phyloP scores from a whole-genome alignment of 2,797 vertebrate species.

The Peromyscus attwateri region DNA sequence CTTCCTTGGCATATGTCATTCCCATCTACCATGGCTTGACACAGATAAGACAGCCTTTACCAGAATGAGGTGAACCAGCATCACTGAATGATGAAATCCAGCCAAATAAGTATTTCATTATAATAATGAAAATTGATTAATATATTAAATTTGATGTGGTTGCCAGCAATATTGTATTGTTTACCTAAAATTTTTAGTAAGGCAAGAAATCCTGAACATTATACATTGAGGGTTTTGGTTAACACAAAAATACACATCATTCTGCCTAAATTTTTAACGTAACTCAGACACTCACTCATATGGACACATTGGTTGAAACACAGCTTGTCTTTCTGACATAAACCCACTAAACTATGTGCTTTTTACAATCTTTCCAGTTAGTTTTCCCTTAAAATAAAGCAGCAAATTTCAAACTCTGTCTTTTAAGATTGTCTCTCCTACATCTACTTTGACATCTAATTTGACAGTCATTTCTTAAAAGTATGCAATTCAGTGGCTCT shows the following conservation, averaged over 20 bases:
- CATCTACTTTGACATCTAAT: slow-evolving; percentile 45
- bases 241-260: not conserved
- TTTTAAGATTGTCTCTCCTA: slow-evolving; percentile 50
- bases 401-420: slow-evolving; percentile 47
- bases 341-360: not conserved
- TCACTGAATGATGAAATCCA: not conserved
- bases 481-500: slow-evolving; percentile 16
- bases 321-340: slow-evolving; percentile 35
- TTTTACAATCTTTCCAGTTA: slow-evolving; percentile 17
- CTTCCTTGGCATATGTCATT: not conserved
- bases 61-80: not conserved
- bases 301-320: not conserved
- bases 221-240: slow-evolving; percentile 30
- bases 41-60: not conserved
- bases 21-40: not conserved
- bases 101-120: not conserved
- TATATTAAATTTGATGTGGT: not conserved
- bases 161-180: slow-evolving; percentile 25
- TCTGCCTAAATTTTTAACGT: slow-evolving; percentile 22
- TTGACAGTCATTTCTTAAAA: slow-evolving; percentile 52
- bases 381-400: slow-evolving; percentile 38
- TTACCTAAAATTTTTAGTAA: slow-evolving; percentile 49
- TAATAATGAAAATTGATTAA: not conserved
- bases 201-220: not conserved
- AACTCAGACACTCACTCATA: slow-evolving; percentile 44